These are phyloP conservation scores for Cynocephalus volans DNA, from an alignment of 2,113 vertebrate genomes.

Conservation along the genomic window DNA sequence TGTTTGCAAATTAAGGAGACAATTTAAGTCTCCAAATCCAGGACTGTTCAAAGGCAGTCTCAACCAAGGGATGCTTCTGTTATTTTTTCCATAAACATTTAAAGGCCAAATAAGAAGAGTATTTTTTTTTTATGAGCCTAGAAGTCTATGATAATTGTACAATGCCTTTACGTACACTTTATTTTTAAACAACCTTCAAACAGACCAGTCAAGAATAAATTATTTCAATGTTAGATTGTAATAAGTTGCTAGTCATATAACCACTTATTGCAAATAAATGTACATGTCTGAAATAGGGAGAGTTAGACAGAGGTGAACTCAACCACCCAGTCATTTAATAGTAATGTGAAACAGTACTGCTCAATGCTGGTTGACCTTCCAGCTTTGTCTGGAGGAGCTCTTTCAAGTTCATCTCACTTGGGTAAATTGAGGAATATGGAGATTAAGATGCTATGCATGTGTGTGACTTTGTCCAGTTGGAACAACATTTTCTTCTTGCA, in stretches of 20 bases:
- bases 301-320: neutral
- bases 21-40: constrained; percentile 13
- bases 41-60: constrained; percentile 11
- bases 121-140: constrained; percentile 37
- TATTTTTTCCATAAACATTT: constrained; percentile 21
- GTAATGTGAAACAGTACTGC: neutral
- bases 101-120: neutral
- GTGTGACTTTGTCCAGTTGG: neutral
- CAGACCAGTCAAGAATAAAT: constrained; percentile 5
- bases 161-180: neutral
- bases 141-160: neutral
- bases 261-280: constrained; percentile 29
- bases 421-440: neutral
- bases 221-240: neutral
- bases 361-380: neutral
- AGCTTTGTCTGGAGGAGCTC: neutral
- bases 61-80: neutral
- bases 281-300: neutral
- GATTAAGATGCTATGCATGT: neutral
- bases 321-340: neutral
- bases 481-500: constrained; percentile 27
- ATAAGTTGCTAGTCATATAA: constrained; percentile 54
- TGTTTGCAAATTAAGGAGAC: constrained; percentile 36
- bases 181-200: constrained; percentile 63
- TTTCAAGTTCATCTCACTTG: constrained; percentile 33